A percentile compares a stretch with the other conserved stretches of the same genome.
phyloP scores from a whole-genome alignment of 2,797 vertebrate genomes.

The Chaunax sp. region DNA sequence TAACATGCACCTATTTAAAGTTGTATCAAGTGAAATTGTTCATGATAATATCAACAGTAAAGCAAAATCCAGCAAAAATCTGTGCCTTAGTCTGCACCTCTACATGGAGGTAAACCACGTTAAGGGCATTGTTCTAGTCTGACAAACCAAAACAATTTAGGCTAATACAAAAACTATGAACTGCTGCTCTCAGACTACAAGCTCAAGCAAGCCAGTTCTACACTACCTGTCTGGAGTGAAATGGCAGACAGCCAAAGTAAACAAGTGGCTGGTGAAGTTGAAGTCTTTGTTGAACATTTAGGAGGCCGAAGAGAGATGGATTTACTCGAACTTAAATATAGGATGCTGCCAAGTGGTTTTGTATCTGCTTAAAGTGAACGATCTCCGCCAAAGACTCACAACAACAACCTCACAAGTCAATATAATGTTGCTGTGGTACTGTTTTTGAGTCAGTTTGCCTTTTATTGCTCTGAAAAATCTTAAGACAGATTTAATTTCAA shows the following conservation, averaged over 20 bases:
- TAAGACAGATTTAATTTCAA: not conserved
- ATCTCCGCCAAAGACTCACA: conserved; percentile 13
- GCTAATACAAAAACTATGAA: conserved; percentile 32
- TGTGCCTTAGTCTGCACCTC: conserved; percentile 7
- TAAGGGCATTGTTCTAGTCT: conserved; percentile 27
- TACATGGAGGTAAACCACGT: too few relatives aligned
- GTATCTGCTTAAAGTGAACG: conserved; percentile 8
- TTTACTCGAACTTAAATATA: conserved; percentile 17
- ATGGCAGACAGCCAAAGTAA: conserved; percentile 63
- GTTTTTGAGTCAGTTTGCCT: not conserved
- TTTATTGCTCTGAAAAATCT: not conserved
- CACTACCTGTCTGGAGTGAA: conserved; percentile 48
- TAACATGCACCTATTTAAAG: not conserved
- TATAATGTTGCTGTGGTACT: conserved; percentile 11
- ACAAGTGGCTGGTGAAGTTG: conserved; percentile 43
- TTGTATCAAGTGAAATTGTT: not conserved
- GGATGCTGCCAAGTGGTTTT: conserved; percentile 19
- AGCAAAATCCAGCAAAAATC: not conserved
- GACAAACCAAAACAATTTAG: conserved; percentile 46
- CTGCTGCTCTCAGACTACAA: conserved; percentile 53
- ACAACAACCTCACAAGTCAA: conserved; percentile 1
- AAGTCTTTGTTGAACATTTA: conserved; percentile 47
- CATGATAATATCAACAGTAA: not conserved
- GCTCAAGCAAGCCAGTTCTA: conserved; percentile 37
- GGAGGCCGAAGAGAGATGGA: conserved; percentile 34